phyloP scores from a whole-genome alignment of 2,888 invertebrate species.

The Cantharis lateralis region DNA sequence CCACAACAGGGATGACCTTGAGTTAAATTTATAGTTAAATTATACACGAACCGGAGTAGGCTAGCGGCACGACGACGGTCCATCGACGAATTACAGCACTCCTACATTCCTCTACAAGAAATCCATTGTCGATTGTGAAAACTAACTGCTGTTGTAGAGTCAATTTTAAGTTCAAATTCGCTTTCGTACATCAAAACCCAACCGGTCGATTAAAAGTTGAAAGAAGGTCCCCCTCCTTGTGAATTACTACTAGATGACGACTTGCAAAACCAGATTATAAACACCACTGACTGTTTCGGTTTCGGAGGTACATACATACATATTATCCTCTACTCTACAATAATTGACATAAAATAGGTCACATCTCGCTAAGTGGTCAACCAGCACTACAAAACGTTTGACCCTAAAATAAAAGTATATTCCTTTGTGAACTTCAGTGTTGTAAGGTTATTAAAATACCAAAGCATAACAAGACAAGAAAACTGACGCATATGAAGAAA shows the following conservation, averaged over 20 bases:
- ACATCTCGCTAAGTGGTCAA: neutral
- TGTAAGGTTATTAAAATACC: neutral
- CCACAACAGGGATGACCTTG: constrained; percentile 43
- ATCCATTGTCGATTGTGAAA: constrained; percentile 5
- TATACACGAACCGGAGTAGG: constrained; percentile 37
- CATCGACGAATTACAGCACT: constrained; percentile 35
- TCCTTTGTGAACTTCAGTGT: neutral
- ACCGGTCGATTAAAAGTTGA: neutral
- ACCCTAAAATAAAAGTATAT: neutral
- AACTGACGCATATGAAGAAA: neutral
- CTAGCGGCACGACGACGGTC: constrained; percentile 33
- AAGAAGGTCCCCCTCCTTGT: neutral
- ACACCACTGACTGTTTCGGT: too few species aligned
- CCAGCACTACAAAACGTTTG: neutral
- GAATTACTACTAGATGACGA: neutral
- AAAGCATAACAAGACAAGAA: neutral
- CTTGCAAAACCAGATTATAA: neutral
- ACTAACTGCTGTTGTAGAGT: neutral
- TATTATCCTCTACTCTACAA: neutral
- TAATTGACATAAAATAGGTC: neutral
- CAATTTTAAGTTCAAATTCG: neutral
- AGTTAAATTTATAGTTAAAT: constrained; percentile 44
- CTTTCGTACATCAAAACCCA: neutral
- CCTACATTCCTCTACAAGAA: constrained; percentile 33
- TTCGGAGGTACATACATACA: too few species aligned